phyloP scores from a whole-genome alignment of 2,113 vertebrate genomes.

The Aphelocoma coerulescens region DNA sequence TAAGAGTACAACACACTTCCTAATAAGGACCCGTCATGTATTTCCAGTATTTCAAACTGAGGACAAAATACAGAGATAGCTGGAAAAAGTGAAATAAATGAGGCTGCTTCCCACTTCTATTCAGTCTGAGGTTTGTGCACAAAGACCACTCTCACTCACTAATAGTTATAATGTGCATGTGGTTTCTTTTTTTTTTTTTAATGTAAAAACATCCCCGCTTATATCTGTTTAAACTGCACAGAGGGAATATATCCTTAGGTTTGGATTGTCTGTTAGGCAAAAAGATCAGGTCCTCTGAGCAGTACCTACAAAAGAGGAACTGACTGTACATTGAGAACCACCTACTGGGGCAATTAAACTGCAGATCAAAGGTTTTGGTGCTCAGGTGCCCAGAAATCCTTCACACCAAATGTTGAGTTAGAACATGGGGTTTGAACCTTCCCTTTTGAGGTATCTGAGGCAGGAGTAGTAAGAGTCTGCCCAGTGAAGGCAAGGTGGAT shows the following conservation, averaged over 20 bases:
- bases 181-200: background rate
- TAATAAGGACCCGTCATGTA: background rate
- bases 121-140: background rate
- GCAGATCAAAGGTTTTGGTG: background rate
- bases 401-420: background rate
- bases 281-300: background rate
- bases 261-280: background rate
- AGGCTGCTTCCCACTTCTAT: background rate
- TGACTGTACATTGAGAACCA: background rate
- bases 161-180: background rate
- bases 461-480: background rate
- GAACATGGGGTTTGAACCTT: background rate
- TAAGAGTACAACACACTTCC: background rate
- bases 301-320: background rate
- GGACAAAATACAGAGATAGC: background rate
- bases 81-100: background rate
- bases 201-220: background rate
- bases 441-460: background rate
- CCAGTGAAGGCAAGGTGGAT: background rate
- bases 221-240: background rate
- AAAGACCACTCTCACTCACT: background rate
- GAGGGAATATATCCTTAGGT: background rate
- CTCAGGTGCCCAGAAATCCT: background rate
- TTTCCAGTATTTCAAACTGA: background rate
- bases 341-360: background rate